Evolutionary conservation across 2,113 vertebrate species (phyloP).

Genomic region (Scomber colias): DNA sequence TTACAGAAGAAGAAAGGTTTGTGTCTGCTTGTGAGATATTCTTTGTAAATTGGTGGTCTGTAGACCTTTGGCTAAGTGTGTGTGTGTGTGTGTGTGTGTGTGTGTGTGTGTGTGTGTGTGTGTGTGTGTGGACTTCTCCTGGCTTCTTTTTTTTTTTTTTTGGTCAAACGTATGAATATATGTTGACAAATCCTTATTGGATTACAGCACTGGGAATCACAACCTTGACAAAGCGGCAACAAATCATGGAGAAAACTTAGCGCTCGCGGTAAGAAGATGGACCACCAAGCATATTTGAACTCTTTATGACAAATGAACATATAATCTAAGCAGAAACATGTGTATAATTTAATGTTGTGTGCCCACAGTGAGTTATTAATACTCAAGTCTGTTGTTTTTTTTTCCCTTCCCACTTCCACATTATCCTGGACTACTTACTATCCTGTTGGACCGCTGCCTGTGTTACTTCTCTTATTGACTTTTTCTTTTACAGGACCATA

Average conservation of each 20-base stretch:
- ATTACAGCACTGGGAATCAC: constrained; percentile 65
- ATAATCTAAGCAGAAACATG: background rate
- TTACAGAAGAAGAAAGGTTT: background rate
- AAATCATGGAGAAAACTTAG: constrained; percentile 36
- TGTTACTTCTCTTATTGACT: background rate
- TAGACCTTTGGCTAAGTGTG: background rate
- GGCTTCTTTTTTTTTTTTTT: background rate
- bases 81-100: background rate
- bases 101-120: background rate
- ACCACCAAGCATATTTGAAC: background rate
- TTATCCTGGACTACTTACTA: too few species aligned
- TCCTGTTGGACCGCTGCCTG: background rate
- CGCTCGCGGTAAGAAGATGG: constrained; percentile 69
- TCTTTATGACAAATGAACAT: constrained; percentile 4
- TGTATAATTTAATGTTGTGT: background rate
- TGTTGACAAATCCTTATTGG: constrained; percentile 65
- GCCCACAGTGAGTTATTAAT: background rate
- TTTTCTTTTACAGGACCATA: background rate
- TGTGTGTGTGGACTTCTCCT: background rate
- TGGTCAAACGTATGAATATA: background rate
- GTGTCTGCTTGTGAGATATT: background rate
- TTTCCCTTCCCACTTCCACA: background rate
- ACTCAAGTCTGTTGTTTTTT: background rate
- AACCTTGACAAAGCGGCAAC: constrained; percentile 5
- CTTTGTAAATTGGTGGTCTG: background rate